Evolutionary conservation across 2,113 vertebrate genomes (phyloP), one percentile per base, ranked within the genome.

Genomic region (Cinclus cinclus): DNA sequence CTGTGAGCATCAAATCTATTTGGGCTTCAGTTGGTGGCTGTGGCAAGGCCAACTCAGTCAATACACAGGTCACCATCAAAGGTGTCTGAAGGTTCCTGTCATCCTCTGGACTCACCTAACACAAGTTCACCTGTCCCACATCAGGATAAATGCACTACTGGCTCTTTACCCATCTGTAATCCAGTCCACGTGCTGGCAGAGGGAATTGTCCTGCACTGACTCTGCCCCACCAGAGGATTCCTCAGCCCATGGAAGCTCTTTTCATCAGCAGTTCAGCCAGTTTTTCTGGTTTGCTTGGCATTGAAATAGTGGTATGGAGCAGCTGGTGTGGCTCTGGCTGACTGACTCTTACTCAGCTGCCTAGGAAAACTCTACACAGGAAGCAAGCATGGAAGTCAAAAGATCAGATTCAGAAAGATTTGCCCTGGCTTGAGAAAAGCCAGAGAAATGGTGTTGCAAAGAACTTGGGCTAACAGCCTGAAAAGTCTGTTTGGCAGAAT

Each of bases 251-350:
- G 74, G 74, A 83, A 92, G 35, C 4, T 28, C 58, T 65, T 81
- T 37, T 6, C 19, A 11, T 47, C 39, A 39, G 65, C 65, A 84
- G 81, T 11, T 27, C 22, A 87, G 74, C 84, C 67, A 87, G 94
- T 91, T 92, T 92, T 96, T 92, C 91, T 91, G 74, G 93, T 92
- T 96, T 83, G 78, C 13, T 91, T 58, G 89, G 53, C 53, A 46
- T 12, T 76, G 74, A 46, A 53, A 42, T 3, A 27, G 70, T 55
- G 78, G 62, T 64, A 53, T 19, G 74, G 67, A 91, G 67, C 31
- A 76, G 41, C 67, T 87, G 44, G 33, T 30, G 47, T 22, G 63
- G 62, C 77, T 69, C 53, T 42, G 49, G 11, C 25, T 83, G 41
- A 41, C 70, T 83, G 87, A 73, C 25, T 88, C 67, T 70, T 42